These are phyloP conservation scores for Percopsis transmontana DNA, from an alignment of 2,113 vertebrate species.

Conservation along the genomic window DNA sequence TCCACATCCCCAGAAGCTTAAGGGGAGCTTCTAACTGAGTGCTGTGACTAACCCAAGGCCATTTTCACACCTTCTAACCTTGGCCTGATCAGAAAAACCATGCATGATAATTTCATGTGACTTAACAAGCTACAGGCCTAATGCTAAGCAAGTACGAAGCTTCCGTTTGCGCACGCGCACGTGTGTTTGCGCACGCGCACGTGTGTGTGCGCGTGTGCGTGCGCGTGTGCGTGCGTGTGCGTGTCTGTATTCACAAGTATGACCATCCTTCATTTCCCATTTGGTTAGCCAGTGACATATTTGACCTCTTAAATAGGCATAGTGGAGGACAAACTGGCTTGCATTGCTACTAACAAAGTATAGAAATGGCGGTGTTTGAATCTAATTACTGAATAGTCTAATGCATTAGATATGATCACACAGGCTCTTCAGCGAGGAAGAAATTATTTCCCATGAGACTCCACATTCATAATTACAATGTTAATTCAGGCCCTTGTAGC, in stretches of 20 bases:
- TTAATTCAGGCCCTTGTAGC: slow-evolving; percentile 66
- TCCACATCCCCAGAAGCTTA: slow-evolving; percentile 39
- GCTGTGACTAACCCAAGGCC: slow-evolving; percentile 63
- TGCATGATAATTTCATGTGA: slow-evolving; percentile 71
- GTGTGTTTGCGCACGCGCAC: slow-evolving; percentile 20
- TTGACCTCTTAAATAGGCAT: slow-evolving; percentile 71
- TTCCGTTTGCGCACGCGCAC: slow-evolving; percentile 26
- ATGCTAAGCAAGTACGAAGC: slow-evolving; percentile 37
- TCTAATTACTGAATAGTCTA: slow-evolving; percentile 73
- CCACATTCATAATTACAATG: slow-evolving; percentile 76
- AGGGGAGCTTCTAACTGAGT: slow-evolving; percentile 40
- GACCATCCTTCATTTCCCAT: slow-evolving; percentile 45
- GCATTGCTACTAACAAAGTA: slow-evolving; percentile 70
- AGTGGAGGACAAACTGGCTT: slow-evolving; percentile 65
- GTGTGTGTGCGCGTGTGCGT: slow-evolving; percentile 30
- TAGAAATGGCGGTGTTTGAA: slow-evolving; percentile 70
- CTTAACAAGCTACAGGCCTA: slow-evolving; percentile 60
- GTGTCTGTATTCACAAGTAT: not conserved
- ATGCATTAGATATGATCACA: slow-evolving; percentile 79
- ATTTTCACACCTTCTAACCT: slow-evolving; percentile 70
- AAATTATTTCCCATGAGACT: slow-evolving; percentile 66
- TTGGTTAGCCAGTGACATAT: slow-evolving; percentile 59
- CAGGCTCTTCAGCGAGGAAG: slow-evolving; percentile 65
- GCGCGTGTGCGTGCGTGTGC: slow-evolving; percentile 25
- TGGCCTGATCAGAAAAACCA: slow-evolving; percentile 65